Percentiles rank a stretch among this genome's conserved stretches.
Conservation (phyloP, 2,797 vertebrate species). For the Pachyuromys duprasi region DNA sequence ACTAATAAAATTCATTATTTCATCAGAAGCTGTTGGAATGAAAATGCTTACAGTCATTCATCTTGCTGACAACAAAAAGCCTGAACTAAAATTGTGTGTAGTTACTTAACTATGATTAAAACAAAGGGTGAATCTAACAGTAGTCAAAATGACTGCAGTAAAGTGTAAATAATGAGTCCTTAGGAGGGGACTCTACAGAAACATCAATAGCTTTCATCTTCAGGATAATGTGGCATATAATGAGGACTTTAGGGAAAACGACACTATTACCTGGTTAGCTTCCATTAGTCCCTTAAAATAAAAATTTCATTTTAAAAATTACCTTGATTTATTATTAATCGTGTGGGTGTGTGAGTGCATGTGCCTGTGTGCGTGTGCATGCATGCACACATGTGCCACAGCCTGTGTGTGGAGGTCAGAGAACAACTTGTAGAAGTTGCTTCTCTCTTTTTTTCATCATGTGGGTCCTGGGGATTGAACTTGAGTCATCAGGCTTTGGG, state of each 20-base stretch:
- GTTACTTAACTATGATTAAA: neutral
- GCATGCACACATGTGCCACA: no score
- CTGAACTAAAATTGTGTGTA: conserved; percentile 38
- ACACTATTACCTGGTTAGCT: neutral
- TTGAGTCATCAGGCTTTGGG: neutral
- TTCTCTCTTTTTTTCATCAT: neutral
- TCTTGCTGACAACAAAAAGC: conserved; percentile 17
- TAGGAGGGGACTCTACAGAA: neutral
- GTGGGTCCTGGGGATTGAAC: neutral
- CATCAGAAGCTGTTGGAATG: neutral
- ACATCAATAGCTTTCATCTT: neutral
- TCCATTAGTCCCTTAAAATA: neutral
- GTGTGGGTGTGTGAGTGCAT: neutral
- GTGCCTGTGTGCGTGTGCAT: neutral
- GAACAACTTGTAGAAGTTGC: no score
- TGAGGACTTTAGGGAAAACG: conserved; percentile 3
- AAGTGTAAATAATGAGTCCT: conserved; percentile 19
- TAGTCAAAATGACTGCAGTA: neutral
- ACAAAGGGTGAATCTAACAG: conserved; percentile 30
- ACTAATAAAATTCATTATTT: neutral
- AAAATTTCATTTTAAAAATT: neutral
- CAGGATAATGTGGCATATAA: neutral
- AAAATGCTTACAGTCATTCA: conserved; percentile 22
- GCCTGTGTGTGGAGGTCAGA: neutral
- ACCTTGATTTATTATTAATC: neutral